These are phyloP conservation scores for Motacilla alba DNA, from an alignment of 2,113 vertebrate species.

Conservation along the genomic window DNA sequence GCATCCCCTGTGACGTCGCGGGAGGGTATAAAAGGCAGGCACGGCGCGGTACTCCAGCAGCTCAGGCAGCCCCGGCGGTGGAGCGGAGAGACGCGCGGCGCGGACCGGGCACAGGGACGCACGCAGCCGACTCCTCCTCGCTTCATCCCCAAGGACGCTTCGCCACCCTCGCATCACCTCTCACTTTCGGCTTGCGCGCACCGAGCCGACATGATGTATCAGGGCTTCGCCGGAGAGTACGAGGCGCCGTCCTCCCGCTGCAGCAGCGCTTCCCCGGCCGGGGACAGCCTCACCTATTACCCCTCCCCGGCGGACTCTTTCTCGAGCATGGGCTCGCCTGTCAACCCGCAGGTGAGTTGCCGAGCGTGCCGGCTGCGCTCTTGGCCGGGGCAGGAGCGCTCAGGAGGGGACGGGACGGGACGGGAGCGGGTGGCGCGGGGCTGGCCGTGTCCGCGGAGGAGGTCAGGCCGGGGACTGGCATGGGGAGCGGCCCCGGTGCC, in stretches of 20 bases:
- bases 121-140: constrained; percentile 7
- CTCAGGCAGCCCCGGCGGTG: background rate
- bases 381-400: background rate
- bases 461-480: background rate
- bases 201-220: constrained; percentile 82
- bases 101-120: constrained; percentile 33
- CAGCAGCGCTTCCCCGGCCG: constrained; percentile 90
- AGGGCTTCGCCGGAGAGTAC: constrained; percentile 85
- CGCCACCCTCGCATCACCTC: background rate
- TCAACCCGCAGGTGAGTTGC: constrained; percentile 84
- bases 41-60: constrained; percentile 43
- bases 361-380: background rate
- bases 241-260: constrained; percentile 91
- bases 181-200: background rate
- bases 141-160: background rate
- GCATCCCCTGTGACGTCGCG: constrained; percentile 2
- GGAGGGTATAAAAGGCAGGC: constrained; percentile 11
- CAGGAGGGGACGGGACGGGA: background rate
- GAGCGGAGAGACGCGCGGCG: constrained; percentile 40
- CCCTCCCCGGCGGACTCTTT: constrained; percentile 88
- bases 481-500: background rate
- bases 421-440: background rate
- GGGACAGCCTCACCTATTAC: constrained; percentile 84
- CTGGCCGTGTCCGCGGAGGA: background rate
- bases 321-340: constrained; percentile 87